phyloP scores from a whole-genome alignment of 2,113 vertebrate genomes.

The Paramisgurnus dabryanus region DNA sequence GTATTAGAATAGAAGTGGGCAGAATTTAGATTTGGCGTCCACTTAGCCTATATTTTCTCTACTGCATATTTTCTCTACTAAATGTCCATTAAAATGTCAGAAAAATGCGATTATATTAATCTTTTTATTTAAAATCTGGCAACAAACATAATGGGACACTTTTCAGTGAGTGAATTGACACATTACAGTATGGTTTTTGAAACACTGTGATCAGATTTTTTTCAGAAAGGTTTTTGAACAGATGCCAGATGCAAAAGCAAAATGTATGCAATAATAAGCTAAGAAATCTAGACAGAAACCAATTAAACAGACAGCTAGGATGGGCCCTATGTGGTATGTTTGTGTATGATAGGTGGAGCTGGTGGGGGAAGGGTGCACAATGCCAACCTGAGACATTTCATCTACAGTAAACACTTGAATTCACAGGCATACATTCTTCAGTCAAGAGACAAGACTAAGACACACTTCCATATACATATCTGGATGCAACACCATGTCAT shows the following conservation, averaged over 20 bases:
- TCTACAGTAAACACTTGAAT: slow-evolving; percentile 49
- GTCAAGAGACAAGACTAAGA: slow-evolving; percentile 26
- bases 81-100: too few species aligned
- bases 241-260: not conserved
- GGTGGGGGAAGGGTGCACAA: slow-evolving; percentile 56
- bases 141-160: too few species aligned
- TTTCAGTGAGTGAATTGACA: too few species aligned
- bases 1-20: not conserved
- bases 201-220: not conserved
- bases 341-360: slow-evolving; percentile 58
- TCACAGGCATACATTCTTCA: slow-evolving; percentile 38
- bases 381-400: slow-evolving; percentile 71
- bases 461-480: slow-evolving; percentile 49
- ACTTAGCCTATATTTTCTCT: slow-evolving; percentile 3
- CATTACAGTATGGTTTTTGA: too few species aligned
- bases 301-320: slow-evolving; percentile 63
- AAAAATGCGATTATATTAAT: too few species aligned
- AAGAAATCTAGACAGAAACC: slow-evolving; percentile 70
- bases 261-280: slow-evolving; percentile 19
- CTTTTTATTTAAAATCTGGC: too few species aligned
- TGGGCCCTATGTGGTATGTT: slow-evolving; percentile 42
- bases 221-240: not conserved
- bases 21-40: slow-evolving; percentile 31
- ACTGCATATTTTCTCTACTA: too few species aligned
- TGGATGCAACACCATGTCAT: slow-evolving; percentile 46